Conservation (phyloP, 1,140 invertebrate genomes). For the Notospermus geniculatus region DNA sequence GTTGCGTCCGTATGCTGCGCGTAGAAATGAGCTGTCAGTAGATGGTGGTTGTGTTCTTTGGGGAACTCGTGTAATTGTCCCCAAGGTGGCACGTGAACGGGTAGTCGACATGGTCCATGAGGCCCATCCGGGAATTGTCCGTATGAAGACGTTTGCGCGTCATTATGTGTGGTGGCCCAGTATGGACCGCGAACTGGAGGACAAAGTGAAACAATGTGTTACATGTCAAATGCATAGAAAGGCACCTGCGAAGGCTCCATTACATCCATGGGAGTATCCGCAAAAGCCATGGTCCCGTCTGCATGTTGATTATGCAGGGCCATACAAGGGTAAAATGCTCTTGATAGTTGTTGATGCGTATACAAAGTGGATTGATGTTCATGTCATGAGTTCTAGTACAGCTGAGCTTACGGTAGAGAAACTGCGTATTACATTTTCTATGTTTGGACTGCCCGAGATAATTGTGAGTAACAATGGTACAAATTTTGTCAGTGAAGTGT, state of each 20-base stretch:
- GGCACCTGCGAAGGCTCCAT: constrained; percentile 25
- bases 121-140: no score
- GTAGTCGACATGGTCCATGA: constrained; percentile 49
- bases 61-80: constrained; percentile 45
- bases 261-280: constrained; percentile 44
- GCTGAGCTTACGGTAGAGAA: constrained; percentile 17
- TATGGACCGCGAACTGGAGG: constrained; percentile 52
- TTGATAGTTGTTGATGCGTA: constrained; percentile 54
- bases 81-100: constrained; percentile 32
- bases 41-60: constrained; percentile 25
- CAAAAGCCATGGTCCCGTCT: constrained; percentile 54
- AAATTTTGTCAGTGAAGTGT: constrained; percentile 40
- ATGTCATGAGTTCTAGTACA: constrained; percentile 6
- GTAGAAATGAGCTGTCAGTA: constrained; percentile 21
- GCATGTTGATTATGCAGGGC: constrained; percentile 59
- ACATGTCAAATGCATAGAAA: constrained; percentile 33
- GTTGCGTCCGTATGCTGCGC: background rate
- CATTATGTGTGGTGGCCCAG: no score
- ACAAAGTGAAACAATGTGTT: constrained; percentile 7
- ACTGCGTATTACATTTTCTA: constrained; percentile 14
- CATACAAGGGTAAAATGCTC: constrained; percentile 46
- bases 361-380: constrained; percentile 54
- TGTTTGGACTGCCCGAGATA: constrained; percentile 29
- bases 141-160: no score
- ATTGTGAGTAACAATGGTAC: constrained; percentile 49